Evolutionary conservation across 2,797 vertebrate species (phyloP).

Genomic region (Gadopsis marmoratus): DNA sequence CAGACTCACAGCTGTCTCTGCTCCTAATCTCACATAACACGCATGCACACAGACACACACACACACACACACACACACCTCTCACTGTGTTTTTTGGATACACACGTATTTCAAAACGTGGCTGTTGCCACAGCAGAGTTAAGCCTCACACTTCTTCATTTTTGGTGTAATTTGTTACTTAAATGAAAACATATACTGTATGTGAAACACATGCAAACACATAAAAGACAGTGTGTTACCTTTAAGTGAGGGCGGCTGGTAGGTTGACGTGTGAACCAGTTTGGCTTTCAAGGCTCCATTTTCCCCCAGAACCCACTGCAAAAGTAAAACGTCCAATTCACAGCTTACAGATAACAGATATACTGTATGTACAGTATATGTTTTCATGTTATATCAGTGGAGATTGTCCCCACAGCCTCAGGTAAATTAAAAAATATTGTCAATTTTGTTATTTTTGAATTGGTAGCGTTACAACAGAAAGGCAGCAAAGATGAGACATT

Average conservation of each 20-base stretch:
- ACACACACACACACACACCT: conserved; percentile 25
- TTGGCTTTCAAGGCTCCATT: conserved; percentile 90
- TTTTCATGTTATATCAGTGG: neutral
- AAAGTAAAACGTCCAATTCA: conserved; percentile 26
- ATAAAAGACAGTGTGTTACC: conserved; percentile 76
- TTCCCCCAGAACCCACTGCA: conserved; percentile 89
- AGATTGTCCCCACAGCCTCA: neutral
- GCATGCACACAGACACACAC: conserved; percentile 23
- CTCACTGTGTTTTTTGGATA: conserved; percentile 54
- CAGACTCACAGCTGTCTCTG: conserved; percentile 78
- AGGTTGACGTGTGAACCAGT: conserved; percentile 87
- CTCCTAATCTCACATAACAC: conserved; percentile 75
- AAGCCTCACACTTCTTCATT: conserved; percentile 31
- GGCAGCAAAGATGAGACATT: neutral
- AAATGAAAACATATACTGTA: neutral
- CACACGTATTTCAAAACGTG: conserved; percentile 50
- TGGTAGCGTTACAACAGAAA: neutral
- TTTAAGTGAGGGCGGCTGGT: conserved; percentile 94
- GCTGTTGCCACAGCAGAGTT: conserved; percentile 36
- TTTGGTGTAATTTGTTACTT: conserved; percentile 19
- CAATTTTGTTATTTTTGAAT: neutral
- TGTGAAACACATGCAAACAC: conserved; percentile 10
- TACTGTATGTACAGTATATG: neutral
- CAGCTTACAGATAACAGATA: neutral
- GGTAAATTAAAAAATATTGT: neutral